These are phyloP conservation scores for Rhadinocentrus ornatus DNA, from an alignment of 2,797 vertebrate species.

Conservation along the genomic window DNA sequence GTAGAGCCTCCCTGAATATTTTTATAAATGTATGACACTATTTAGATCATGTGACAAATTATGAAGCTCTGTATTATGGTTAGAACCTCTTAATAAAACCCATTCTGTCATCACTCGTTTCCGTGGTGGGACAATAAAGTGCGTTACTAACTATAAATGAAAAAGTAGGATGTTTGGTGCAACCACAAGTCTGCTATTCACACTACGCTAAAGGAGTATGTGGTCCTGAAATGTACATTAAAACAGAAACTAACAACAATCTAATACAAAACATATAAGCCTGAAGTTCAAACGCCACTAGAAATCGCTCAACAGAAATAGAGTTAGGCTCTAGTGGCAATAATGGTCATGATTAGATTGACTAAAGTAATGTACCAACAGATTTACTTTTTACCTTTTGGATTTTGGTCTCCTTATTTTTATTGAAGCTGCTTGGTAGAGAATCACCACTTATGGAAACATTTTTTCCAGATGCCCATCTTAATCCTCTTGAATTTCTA, in stretches of 20 bases:
- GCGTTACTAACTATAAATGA: no score
- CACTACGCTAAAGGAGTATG: neutral
- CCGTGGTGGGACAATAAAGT: no score
- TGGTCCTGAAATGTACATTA: neutral
- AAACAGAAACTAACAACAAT: conserved; percentile 8
- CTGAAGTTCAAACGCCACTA: neutral
- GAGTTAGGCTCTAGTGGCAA: neutral
- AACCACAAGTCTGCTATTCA: neutral
- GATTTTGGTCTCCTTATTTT: conserved; percentile 73
- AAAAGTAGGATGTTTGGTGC: neutral
- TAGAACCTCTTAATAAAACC: no score
- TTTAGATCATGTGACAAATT: no score
- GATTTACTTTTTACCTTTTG: conserved; percentile 80
- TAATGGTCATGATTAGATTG: neutral
- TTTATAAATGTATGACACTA: no score
- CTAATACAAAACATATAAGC: neutral
- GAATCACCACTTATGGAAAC: conserved; percentile 42
- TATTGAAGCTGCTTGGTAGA: conserved; percentile 52
- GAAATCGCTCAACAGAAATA: neutral
- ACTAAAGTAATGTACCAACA: neutral
- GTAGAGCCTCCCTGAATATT: no score
- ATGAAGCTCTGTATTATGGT: no score
- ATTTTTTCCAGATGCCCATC: conserved; percentile 86
- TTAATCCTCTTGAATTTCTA: conserved; percentile 82
- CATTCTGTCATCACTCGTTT: no score